Conservation (phyloP, 1,140 invertebrate genomes). For the Conus ventricosus region DNA sequence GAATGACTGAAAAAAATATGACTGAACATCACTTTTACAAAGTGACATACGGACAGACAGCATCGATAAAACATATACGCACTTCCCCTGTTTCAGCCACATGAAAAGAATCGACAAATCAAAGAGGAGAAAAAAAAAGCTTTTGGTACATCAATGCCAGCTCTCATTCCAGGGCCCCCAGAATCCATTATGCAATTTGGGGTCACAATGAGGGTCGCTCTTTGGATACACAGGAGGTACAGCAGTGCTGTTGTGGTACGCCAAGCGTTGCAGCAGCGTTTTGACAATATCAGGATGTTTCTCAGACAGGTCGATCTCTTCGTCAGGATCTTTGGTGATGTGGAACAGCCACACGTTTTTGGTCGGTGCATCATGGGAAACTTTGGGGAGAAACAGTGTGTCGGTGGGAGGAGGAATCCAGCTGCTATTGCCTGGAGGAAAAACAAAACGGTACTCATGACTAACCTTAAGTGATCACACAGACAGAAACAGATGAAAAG, state of each 20-base stretch:
- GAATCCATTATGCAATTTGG: constrained; percentile 58
- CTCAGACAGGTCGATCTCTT: constrained; percentile 54
- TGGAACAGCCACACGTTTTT: constrained; percentile 68
- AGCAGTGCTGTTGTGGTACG: constrained; percentile 56
- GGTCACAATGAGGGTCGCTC: constrained; percentile 57
- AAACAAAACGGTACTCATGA: background rate
- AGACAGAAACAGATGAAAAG: too few species aligned
- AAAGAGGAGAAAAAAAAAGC: background rate
- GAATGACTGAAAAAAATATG: too few species aligned
- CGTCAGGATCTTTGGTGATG: constrained; percentile 55
- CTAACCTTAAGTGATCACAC: background rate
- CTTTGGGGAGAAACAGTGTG: background rate
- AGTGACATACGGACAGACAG: background rate
- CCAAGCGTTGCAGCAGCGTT: constrained; percentile 54
- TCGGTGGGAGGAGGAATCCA: constrained; percentile 49
- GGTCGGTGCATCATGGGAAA: background rate
- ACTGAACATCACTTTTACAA: too few species aligned
- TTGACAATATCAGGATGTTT: constrained; percentile 46
- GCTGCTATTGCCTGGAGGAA: constrained; percentile 42
- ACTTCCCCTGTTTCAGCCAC: background rate
- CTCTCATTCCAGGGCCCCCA: constrained; percentile 63
- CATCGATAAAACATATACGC: background rate
- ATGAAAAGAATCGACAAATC: background rate
- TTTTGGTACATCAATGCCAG: background rate
- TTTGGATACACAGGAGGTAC: constrained; percentile 54